These are phyloP conservation scores for Dinothrombium tinctorium DNA, from an alignment of 1,140 invertebrate genomes.

Conservation along the genomic window DNA sequence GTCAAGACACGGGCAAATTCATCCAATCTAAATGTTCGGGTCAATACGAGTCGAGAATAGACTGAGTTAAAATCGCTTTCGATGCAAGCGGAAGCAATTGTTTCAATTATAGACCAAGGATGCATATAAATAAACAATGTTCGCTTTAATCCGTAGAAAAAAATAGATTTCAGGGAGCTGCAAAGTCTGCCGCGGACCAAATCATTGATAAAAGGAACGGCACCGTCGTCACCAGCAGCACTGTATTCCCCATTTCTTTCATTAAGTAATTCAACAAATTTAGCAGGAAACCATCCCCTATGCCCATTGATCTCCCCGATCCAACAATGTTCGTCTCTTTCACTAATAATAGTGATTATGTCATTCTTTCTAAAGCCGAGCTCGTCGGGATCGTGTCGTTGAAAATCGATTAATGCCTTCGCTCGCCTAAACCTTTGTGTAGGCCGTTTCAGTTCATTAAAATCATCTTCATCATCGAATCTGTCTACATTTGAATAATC, in stretches of 20 bases:
- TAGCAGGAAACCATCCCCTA: conserved; percentile 95
- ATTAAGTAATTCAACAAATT: conserved; percentile 88
- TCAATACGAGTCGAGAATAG: conserved; percentile 83
- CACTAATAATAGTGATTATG: conserved; percentile 89
- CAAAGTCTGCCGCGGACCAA: conserved; percentile 73
- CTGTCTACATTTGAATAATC: conserved; percentile 6
- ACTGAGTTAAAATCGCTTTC: conserved; percentile 95
- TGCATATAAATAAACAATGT: conserved; percentile 65
- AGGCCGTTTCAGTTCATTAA: conserved; percentile 22
- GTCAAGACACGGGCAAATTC: conserved; percentile 97
- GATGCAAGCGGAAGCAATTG: conserved; percentile 28
- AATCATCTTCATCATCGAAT: conserved; percentile 12
- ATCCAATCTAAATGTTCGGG: conserved; percentile 90
- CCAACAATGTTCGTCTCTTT: conserved; percentile 99
- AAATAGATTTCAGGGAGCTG: conserved; percentile 73
- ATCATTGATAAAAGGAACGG: conserved; percentile 86
- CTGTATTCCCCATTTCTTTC: conserved; percentile 84
- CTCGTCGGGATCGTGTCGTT: conserved; percentile 93
- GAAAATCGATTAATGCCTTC: conserved; percentile 90
- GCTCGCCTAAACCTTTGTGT: conserved; percentile 36
- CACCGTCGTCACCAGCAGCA: conserved; percentile 83
- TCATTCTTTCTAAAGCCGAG: conserved; percentile 94
- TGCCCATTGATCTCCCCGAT: conserved; percentile 93
- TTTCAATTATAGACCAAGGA: conserved; percentile 97
- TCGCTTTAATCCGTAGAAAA: conserved; percentile 84